These are phyloP conservation scores for Hybognathus amarus DNA, from an alignment of 2,797 vertebrate species.

Conservation along the genomic window DNA sequence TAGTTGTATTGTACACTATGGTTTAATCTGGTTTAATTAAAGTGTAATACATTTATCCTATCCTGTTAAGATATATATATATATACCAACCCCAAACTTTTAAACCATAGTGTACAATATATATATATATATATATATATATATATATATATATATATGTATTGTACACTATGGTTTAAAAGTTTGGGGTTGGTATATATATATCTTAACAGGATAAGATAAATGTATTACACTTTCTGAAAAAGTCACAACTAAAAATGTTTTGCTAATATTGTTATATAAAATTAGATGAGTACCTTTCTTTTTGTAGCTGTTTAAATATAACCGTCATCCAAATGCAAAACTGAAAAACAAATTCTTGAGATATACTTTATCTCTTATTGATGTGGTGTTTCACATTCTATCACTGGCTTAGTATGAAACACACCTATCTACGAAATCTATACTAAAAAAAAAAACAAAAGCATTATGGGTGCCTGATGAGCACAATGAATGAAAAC, in stretches of 20 bases:
- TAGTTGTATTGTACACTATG: no score
- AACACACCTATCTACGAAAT: conserved; percentile 1
- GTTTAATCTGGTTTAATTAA: no score
- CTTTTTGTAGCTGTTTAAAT: not conserved
- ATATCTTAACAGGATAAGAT: not conserved
- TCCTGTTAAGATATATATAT: no score
- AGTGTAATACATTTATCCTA: no score
- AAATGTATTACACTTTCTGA: not conserved
- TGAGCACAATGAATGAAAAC: conserved; percentile 33
- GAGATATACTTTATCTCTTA: not conserved
- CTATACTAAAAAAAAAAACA: not conserved
- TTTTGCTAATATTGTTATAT: not conserved
- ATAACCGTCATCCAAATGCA: not conserved
- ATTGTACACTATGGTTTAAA: no score
- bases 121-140: not conserved
- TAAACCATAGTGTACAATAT: not conserved
- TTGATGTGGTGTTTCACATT: conserved; percentile 9
- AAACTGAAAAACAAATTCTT: not conserved
- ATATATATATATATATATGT: not conserved
- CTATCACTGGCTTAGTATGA: not conserved
- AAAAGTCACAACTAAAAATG: not conserved
- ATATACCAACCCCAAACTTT: not conserved
- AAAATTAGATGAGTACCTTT: not conserved
- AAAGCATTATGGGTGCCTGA: not conserved
- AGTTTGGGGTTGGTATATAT: no score